phyloP scores from a whole-genome alignment of 2,797 vertebrate genomes.

The Triplophysa bombifrons region DNA sequence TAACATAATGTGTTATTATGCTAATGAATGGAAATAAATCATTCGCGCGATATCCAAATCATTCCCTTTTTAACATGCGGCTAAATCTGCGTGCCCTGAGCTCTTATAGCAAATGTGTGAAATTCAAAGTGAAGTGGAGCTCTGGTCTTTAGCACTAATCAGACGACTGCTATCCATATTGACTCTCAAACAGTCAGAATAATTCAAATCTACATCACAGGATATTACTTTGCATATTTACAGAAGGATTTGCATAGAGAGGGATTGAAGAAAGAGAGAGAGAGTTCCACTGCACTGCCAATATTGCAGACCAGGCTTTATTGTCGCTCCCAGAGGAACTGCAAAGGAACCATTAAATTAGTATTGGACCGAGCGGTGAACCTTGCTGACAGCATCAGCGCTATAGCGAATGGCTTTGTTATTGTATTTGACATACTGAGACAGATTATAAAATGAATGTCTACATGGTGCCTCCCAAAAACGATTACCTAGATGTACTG shows the following conservation, averaged over 20 bases:
- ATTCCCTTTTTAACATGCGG: slow-evolving; percentile 50
- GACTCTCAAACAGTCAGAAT: slow-evolving; percentile 56
- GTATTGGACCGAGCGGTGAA: slow-evolving; percentile 56
- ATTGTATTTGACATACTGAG: slow-evolving; percentile 62
- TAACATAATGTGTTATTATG: slow-evolving; percentile 59
- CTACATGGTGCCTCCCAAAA: slow-evolving; percentile 47
- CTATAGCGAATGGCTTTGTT: slow-evolving; percentile 54
- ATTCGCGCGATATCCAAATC: slow-evolving; percentile 47
- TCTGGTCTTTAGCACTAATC: slow-evolving; percentile 53
- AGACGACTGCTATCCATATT: slow-evolving; percentile 55
- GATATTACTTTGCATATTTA: slow-evolving; percentile 59
- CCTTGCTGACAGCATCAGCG: slow-evolving; percentile 59
- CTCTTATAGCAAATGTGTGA: slow-evolving; percentile 44
- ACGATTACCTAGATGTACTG: slow-evolving; percentile 50
- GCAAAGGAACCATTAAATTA: slow-evolving; percentile 63
- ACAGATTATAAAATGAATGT: slow-evolving; percentile 55
- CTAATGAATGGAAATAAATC: slow-evolving; percentile 55
- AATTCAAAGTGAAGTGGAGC: slow-evolving; percentile 52
- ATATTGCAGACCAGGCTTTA: slow-evolving; percentile 57
- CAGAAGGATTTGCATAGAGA: slow-evolving; percentile 54
- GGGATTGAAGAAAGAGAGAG: slow-evolving; percentile 27
- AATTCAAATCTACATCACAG: slow-evolving; percentile 57
- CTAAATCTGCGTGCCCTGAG: slow-evolving; percentile 43
- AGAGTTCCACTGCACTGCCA: slow-evolving; percentile 40
- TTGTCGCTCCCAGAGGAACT: slow-evolving; percentile 54